Evolutionary conservation across 1,140 invertebrate species (phyloP), one percentile per base, ranked within the genome.

Genomic region (Prorops nasuta): DNA sequence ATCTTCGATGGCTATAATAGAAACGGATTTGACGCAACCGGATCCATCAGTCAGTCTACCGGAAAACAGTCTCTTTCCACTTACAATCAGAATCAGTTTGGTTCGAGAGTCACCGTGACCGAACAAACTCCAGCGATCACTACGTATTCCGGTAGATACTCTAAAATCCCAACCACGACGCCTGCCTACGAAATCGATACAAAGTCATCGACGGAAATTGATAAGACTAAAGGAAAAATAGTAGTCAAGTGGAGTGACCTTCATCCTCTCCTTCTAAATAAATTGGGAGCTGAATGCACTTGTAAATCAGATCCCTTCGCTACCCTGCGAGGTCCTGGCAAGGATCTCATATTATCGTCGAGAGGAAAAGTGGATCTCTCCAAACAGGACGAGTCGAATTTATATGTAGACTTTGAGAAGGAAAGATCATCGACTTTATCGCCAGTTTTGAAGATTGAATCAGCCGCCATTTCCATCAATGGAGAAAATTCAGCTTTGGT

Each of bases 251-350:
- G 83, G 37, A 86, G 84, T 44, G 85, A 86, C 54, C 79, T 84
- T 31, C 85, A 85, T 67, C 86, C 87, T 1, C 69, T 88, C 10
- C 71, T 88, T 9, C 76, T 88, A 0, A 80, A 81, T 24, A 89
- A 89, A 74, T 69, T 89, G 9, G 84, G 84, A 1, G 86, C 86
- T 6, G 85, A 88, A 31, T 89, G 87, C 53, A 87, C 84, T 24
- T 89, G 87, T 58, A 82, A 82, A 54, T 83, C 83, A 0, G 85
- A 86, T 63, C 79, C 84, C 0, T 70, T 87, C 18, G 66, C 67
- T 1, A 64, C 55, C 10, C 66, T 74, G 48, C 61, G 66, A 1
- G 71, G 67, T 15, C 63, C 69, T 17, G 61, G 56, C 0, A 59
- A 67, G 20, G 44, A 54, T 7, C 16, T 60, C 15, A 72, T 78